Evolutionary conservation across 2,888 invertebrate species (phyloP), one percentile per base, ranked within the genome.

Genomic region (Agrotis segetum): DNA sequence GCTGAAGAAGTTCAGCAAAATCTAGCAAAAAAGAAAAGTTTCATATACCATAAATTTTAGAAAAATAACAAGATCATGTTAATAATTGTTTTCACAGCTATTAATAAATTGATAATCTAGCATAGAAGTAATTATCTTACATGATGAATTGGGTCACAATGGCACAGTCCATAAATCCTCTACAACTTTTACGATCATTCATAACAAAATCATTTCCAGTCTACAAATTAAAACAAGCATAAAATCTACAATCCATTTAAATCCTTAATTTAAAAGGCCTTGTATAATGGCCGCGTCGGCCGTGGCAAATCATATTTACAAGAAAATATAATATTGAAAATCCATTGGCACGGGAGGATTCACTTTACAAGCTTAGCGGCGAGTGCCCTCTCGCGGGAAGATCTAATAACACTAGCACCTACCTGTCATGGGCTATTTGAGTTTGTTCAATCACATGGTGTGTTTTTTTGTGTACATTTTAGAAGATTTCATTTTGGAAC

Each of bases 261-360:
- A 70, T 56, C 56, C 60, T 52, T 64, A 64, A 70, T 78, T 67
- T 81, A 61, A 70, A 76, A 50, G 66, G 67, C 65, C 53, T 14
- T 46, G 24, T 16, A 59, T 63, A 76, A 72, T 68, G 49, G 34
- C 34, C 7, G 81, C 29, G 29, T 76, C 71, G 70, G 74, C 70
- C 69, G 70, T 72, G 64, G 59, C 52, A 79, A 85, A 88, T 88
- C 77, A 81, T 81, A 80, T 88, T 85, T 81, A 67, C 63, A 56
- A 67, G 68, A n/a, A n/a, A n/a, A 86, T 82, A 79, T 72, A 85
- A 84, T 86, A 80, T 86, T 82, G 79, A 83, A 79, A 88, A 84
- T 84, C 82, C 82, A 84, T 85, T 81, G 81, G 73, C 71, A 19
- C 66, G 67, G 68, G 68, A 63, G 60, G 67, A 72, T 72, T 80